These are phyloP conservation scores for Maccullochella peelii DNA, from an alignment of 2,113 vertebrate genomes.

Conservation along the genomic window DNA sequence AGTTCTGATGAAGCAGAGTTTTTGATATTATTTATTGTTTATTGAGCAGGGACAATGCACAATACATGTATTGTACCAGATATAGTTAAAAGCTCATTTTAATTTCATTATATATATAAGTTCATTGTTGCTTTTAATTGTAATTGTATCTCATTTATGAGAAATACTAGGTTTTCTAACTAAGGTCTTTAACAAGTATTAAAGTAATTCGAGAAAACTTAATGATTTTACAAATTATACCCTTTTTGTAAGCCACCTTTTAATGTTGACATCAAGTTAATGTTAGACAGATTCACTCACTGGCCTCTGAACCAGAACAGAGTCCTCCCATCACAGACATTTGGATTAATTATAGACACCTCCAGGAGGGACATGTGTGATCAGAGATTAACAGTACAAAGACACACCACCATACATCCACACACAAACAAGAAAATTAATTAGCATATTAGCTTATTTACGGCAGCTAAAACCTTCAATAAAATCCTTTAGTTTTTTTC, in stretches of 20 bases:
- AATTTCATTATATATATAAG: too few relatives aligned
- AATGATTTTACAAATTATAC: not conserved
- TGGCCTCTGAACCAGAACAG: not conserved
- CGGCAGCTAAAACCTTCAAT: not conserved
- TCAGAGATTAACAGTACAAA: not conserved
- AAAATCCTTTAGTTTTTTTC: not conserved
- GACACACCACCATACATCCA: not conserved
- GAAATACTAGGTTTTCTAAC: too few relatives aligned
- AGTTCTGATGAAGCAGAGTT: too few relatives aligned
- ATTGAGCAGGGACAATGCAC: too few relatives aligned
- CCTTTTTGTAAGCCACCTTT: not conserved
- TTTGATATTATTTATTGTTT: too few relatives aligned
- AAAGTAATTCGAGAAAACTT: not conserved
- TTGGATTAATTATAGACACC: not conserved
- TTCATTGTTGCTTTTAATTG: too few relatives aligned
- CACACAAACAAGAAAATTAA: not conserved
- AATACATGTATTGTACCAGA: too few relatives aligned
- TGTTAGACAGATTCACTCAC: not conserved
- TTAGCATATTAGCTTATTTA: not conserved
- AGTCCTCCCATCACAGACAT: not conserved
- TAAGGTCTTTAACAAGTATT: not conserved
- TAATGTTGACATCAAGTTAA: not conserved
- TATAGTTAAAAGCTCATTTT: too few relatives aligned
- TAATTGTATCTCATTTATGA: too few relatives aligned
- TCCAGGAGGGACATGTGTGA: not conserved